phyloP scores from a whole-genome alignment of 2,113 vertebrate species.

The Collichthys lucidus region DNA sequence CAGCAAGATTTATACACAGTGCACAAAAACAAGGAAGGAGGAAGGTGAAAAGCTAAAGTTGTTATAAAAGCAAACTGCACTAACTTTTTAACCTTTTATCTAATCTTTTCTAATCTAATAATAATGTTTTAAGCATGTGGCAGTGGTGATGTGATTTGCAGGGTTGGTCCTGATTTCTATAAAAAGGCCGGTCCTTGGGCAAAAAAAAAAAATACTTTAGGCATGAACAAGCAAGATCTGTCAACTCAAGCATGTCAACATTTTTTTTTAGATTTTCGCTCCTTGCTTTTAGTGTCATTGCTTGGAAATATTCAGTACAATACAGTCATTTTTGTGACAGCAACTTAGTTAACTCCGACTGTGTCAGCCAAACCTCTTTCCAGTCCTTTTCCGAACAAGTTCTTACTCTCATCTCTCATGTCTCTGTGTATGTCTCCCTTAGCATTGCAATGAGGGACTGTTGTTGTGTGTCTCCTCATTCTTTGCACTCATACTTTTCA shows the following conservation, averaged over 20 bases:
- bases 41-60: slow-evolving; percentile 14
- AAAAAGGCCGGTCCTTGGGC: not conserved
- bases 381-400: slow-evolving; percentile 2
- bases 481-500: slow-evolving; percentile 50
- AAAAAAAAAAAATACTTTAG: not conserved
- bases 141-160: not conserved
- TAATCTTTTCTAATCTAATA: not conserved
- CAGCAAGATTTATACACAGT: slow-evolving; percentile 40
- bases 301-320: not conserved
- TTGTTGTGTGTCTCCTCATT: slow-evolving; percentile 51
- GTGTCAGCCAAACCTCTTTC: slow-evolving; percentile 1
- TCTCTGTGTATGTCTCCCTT: slow-evolving; percentile 6
- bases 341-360: slow-evolving; percentile 20
- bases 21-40: slow-evolving; percentile 39
- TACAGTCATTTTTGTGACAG: slow-evolving; percentile 27
- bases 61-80: not conserved
- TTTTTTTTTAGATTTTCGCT: not conserved
- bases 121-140: slow-evolving; percentile 11
- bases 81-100: not conserved
- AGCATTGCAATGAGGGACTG: slow-evolving; percentile 27
- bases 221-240: not conserved
- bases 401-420: not conserved
- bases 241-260: not conserved
- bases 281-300: not conserved
- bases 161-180: not conserved